Base-by-base conservation (phyloP, 2,113 vertebrate species). In the Regulus satrapa region DNA sequence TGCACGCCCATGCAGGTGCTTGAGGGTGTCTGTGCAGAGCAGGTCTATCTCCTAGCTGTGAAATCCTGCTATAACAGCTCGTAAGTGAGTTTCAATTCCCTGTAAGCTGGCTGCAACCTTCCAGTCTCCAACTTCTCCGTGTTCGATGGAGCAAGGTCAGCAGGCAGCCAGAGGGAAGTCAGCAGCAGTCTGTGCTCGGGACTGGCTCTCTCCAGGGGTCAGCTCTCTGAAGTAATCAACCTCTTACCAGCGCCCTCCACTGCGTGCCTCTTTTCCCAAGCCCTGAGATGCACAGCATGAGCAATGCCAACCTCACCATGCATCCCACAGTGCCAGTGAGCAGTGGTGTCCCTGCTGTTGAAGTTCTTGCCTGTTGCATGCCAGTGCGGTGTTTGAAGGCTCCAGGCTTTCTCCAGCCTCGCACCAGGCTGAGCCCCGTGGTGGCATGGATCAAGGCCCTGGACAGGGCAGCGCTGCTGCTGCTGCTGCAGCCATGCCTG, bases 1-100 rank as follows among this genome's bases (percentile, higher is more conserved):
- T 93, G 77, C 69, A 63, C 31, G 2, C 61, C 80, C 73, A 34
- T 77, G 84, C 92, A 91, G 93, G 89, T 96, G 94, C 84, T 89
- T 19, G 66, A 85, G 75, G 77, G 80, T 76, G 68, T 80, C 69
- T 86, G 43, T 72, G 52, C 36, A 55, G 80, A 84, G 68, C 76
- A 81, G 76, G 51, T 92, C 64, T 92, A 3, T 83, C 59, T 79
- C 91, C 0, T 3, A 92, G 79, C 72, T 38, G 67, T 31, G 75
- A 69, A 64, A 88, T 84, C 80, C 56, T 82, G 56, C 67, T 78
- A 13, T 52, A 87, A 81, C 77, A 91, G 64, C 58, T 91, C 3
- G 0, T 61, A 28, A 85, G n/a, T 2, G 36, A 76, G 19, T 55
- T 85, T 3, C 2, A 63, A 45, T 76, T 94, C 80, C 68, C 51